These are phyloP conservation scores for Cottoperca gobio DNA, from an alignment of 2,797 vertebrate species.

Conservation along the genomic window DNA sequence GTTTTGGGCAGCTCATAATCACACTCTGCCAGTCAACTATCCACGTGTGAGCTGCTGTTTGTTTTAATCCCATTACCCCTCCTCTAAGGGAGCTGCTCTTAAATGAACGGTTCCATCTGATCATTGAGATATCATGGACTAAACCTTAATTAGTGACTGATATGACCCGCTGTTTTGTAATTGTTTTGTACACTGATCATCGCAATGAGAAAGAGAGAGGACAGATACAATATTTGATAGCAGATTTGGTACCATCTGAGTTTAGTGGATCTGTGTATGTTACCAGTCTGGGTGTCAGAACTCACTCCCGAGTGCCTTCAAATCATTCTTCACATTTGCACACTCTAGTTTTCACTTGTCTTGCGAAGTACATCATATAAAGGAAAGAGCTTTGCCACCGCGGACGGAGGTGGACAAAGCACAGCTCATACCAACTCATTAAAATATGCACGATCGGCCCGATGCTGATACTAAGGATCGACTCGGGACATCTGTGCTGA, in stretches of 20 bases:
- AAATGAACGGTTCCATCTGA: background rate
- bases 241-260: background rate
- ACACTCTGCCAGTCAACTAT: background rate
- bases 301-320: too few relatives aligned
- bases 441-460: background rate
- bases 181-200: background rate
- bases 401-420: too few relatives aligned
- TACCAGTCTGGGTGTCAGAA: too few relatives aligned
- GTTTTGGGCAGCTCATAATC: constrained; percentile 38
- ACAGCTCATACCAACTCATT: background rate
- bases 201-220: background rate
- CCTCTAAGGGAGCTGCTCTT: background rate
- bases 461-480: background rate
- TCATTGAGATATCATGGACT: background rate
- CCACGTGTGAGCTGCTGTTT: constrained; percentile 9
- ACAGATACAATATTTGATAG: background rate
- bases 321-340: background rate
- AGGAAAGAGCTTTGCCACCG: too few relatives aligned
- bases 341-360: background rate
- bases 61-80: background rate
- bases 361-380: too few relatives aligned
- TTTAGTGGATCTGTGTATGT: too few relatives aligned
- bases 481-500: background rate
- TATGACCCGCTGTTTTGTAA: background rate
- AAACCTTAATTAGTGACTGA: background rate